Evolutionary conservation across 1,140 invertebrate species (phyloP).

Genomic region (Ditylenchus dipsaci): DNA sequence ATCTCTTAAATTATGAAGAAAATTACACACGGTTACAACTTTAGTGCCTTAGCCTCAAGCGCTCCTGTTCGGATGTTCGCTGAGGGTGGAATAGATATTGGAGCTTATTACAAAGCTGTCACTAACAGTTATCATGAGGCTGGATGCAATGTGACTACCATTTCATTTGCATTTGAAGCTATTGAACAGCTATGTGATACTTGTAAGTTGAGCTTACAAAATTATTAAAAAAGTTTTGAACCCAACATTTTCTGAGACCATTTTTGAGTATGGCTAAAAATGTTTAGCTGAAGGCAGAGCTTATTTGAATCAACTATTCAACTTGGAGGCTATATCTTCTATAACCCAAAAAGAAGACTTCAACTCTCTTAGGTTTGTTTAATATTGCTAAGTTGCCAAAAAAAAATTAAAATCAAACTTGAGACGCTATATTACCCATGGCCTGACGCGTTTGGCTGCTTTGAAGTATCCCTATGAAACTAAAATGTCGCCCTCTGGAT

Average conservation of each 20-base stretch:
- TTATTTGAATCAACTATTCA: too few relatives aligned
- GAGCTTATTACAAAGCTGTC: not conserved
- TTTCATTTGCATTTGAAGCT: not conserved
- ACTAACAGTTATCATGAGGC: not conserved
- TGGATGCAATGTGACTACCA: not conserved
- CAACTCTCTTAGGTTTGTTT: too few relatives aligned
- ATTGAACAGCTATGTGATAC: not conserved
- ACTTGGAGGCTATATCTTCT: too few relatives aligned
- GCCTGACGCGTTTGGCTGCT: not conserved
- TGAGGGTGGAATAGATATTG: not conserved
- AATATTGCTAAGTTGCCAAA: too few relatives aligned
- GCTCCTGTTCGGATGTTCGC: not conserved
- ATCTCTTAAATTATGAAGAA: too few relatives aligned
- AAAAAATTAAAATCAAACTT: too few relatives aligned
- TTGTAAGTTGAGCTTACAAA: not conserved
- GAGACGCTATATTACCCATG: not conserved
- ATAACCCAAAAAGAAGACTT: too few relatives aligned
- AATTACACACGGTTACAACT: not conserved
- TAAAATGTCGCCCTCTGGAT: not conserved
- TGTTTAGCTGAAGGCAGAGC: too few relatives aligned
- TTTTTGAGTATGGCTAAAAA: too few relatives aligned
- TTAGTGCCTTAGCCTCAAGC: not conserved
- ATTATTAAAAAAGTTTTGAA: too few relatives aligned
- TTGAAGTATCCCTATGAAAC: not conserved
- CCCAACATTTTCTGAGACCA: too few relatives aligned